Percentiles rank a stretch among this genome's conserved stretches.
These are phyloP conservation scores for Micrastur ruficollis DNA, from an alignment of 2,797 vertebrate species.

Conservation along the genomic window DNA sequence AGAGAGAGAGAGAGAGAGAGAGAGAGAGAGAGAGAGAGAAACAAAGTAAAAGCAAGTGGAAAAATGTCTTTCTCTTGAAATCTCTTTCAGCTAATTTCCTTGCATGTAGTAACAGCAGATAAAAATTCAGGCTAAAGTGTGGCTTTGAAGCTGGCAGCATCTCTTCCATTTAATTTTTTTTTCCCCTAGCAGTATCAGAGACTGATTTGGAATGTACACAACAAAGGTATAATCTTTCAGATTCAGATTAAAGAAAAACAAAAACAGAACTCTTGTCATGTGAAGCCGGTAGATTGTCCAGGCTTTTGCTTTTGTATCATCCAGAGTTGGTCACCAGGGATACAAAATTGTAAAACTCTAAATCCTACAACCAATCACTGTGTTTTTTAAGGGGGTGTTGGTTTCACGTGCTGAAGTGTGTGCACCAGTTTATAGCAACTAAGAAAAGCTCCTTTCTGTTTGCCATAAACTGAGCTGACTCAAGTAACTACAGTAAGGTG, in stretches of 20 bases:
- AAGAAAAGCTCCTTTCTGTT: conserved; percentile 66
- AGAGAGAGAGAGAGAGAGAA: background rate
- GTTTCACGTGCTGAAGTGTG: conserved; percentile 57
- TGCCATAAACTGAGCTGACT: conserved; percentile 73
- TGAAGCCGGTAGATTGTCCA: background rate
- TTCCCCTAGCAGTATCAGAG: background rate
- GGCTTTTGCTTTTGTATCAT: conserved; percentile 48
- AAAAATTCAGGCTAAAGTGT: background rate
- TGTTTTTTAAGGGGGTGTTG: conserved; percentile 53
- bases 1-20: background rate
- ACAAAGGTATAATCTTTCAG: conserved; percentile 19
- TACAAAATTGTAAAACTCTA: conserved; percentile 55
- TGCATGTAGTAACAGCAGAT: background rate
- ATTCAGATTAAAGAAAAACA: conserved; percentile 36
- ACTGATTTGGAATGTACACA: conserved; percentile 12
- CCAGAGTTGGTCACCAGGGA: conserved; percentile 42
- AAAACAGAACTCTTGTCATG: background rate
- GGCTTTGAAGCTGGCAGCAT: conserved; percentile 13
- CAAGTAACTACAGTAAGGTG: conserved; percentile 74
- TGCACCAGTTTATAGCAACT: conserved; percentile 54
- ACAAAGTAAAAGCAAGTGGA: background rate
- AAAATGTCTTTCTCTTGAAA: conserved; percentile 8
- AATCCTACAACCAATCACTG: conserved; percentile 51
- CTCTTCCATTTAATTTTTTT: background rate
- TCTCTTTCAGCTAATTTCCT: background rate